Base-by-base conservation (phyloP, 64 coral and sea anemone species). In the Exaiptasia diaphana region DNA sequence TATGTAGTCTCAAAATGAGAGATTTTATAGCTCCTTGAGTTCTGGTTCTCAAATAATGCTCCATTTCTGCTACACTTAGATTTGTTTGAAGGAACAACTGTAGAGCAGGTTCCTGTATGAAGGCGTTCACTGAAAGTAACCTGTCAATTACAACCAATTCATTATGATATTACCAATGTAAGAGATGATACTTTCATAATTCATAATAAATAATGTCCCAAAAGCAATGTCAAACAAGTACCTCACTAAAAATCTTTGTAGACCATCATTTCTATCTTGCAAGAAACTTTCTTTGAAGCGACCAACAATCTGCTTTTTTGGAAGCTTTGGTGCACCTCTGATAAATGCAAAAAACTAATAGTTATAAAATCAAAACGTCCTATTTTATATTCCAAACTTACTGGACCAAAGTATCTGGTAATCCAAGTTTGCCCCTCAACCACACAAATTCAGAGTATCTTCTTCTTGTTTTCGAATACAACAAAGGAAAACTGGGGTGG, bases 391-490 rank as follows among this genome's bases (percentile, higher is more conserved):
- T 2, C 18, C 26, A 33, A 36, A 76, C 86, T 53, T 89, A 94
- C 91, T 32, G 11, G 37, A 89, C 55, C 3, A 78, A 39, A 4
- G 83, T 4, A 59, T 89, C 80, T 83, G 82, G 59, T 27, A 94
- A 68, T 25, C 91, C 91, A 15, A 94, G 67, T 36, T 63, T 83
- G 20, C 38, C 89, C 53, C 86, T 94, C 28, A 94, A 67, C 91
- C 91, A 94, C 37, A 80, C 86, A 94, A 94, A 94, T 48, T 94
- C 91, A 11, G 91, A 94, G 57, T 94, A 94, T 64, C 91, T 82
- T 29, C 91, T 84, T 29, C 91, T 41, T 48, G 85, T 78, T 48
- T 62, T 38, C 4, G 91, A 94, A 25, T 80, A 83, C 2, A 88
- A 79, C 33, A 94, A 38, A 18, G 91, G 91, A 89, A 94, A 89